Conservation (phyloP, 2,113 vertebrate species). For the Lepus europaeus region DNA sequence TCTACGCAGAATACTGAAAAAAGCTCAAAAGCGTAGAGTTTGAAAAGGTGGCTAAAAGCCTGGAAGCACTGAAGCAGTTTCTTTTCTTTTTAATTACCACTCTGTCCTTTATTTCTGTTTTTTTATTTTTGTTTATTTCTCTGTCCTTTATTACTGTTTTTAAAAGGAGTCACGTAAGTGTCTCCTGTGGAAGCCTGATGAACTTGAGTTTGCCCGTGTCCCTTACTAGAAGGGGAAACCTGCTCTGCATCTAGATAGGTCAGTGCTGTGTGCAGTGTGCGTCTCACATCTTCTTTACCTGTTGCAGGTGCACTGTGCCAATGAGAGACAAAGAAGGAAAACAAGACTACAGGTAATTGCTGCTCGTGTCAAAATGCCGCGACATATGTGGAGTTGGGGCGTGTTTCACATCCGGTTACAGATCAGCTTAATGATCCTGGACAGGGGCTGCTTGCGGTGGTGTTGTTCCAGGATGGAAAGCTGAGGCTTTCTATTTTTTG, state of each 20-base stretch:
- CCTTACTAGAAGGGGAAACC: background rate
- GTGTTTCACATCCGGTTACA: background rate
- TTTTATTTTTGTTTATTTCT: slow-evolving; percentile 8
- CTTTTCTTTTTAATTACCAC: background rate
- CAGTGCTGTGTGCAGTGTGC: fast-evolving
- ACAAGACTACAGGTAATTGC: slow-evolving; percentile 96
- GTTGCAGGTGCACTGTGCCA: slow-evolving; percentile 91
- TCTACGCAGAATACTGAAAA: slow-evolving; percentile 18
- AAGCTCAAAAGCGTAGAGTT: background rate
- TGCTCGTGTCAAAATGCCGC: background rate
- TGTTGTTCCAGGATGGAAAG: background rate
- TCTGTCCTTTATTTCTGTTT: background rate
- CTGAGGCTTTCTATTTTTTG: background rate
- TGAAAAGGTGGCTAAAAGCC: background rate
- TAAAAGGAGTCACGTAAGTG: background rate
- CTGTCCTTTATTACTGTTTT: slow-evolving; percentile 9
- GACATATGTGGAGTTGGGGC: background rate
- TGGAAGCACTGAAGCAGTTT: background rate
- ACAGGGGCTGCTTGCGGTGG: background rate
- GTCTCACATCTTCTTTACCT: slow-evolving; percentile 18
- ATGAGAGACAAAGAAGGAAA: slow-evolving; percentile 99
- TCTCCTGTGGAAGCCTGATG: background rate
- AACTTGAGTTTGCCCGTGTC: background rate
- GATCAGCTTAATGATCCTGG: background rate
- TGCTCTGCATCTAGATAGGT: background rate